Evolutionary conservation across 53 echinoderm and acorn worm species (phyloP), one percentile per base, ranked within the genome.

Genomic region (Paelopatides confundens): DNA sequence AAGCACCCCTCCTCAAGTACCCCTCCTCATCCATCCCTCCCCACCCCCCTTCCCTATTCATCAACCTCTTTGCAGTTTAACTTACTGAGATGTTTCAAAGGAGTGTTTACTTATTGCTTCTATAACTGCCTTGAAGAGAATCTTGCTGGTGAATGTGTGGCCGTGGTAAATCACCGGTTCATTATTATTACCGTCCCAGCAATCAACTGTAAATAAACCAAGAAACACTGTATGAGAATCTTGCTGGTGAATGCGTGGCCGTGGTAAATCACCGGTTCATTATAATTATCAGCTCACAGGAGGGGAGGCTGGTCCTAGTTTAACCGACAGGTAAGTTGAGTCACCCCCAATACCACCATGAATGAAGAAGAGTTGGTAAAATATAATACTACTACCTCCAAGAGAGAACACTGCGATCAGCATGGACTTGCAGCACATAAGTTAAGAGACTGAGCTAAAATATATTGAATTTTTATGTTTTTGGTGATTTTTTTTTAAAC

Each of bases 81-180:
- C 99, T 99, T 88, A 99, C 99, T 99, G 88, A 85, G 99, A 99
- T 11, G 95, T 95, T 76, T 95, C 95, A 91, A 99, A 99, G 31
- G 99, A 95, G 87, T 99, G 95, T 86, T 95, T 93, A 82, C 91
- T 94, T 65, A 99, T 95, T 35, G 99, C 94, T 85, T 99, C 95
- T 2, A 99, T 88, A 10, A 92, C 99, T 4, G 94, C 90, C 69
- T 95, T 99, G 90, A 99, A 99, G 46, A 86, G 88, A 10, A 99
- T 99, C 88, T 99, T 99, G 7, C 90, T 90, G 30, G 99, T 99
- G 52, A 99, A 87, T 26, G 99, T 99, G 86, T 99, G 99, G 28
- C 99, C 99, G 24, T 99, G 99, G 49, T 99, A 99, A 51, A 99
- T 99, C 87, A 99, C 92, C 21, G 99, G 99, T 71, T 99, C 99